These are phyloP conservation scores for Dione juno DNA, from an alignment of 2,888 invertebrate genomes.

Conservation along the genomic window DNA sequence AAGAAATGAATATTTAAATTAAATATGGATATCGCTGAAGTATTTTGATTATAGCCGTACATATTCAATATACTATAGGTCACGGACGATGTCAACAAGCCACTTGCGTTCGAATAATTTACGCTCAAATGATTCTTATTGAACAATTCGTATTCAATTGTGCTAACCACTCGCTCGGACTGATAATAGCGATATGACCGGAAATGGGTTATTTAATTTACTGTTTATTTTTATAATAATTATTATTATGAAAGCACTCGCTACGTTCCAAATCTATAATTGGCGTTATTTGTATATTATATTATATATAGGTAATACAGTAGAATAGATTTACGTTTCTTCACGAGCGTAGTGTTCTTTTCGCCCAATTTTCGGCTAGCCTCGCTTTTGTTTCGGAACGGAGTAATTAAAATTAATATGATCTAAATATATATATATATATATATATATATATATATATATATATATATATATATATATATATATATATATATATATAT, in stretches of 20 bases:
- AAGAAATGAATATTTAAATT: too few species aligned
- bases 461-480: too few species aligned
- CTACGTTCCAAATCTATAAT: neutral
- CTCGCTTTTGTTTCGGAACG: too few species aligned
- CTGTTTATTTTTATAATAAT: neutral
- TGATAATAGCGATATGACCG: neutral
- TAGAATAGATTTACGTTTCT: too few species aligned
- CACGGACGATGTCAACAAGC: conserved; percentile 24
- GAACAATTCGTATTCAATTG: conserved; percentile 11
- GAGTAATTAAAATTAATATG: too few species aligned
- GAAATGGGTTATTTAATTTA: neutral
- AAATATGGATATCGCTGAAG: neutral
- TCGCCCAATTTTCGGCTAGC: too few species aligned
- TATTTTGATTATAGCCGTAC: neutral
- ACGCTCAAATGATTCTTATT: conserved; percentile 8
- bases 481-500: too few species aligned
- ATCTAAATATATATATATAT: too few species aligned
- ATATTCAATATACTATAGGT: conserved; percentile 12
- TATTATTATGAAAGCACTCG: neutral
- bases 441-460: too few species aligned
- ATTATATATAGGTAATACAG: too few species aligned
- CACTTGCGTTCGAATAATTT: conserved; percentile 25
- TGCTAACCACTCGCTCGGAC: neutral
- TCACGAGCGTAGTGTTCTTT: too few species aligned
- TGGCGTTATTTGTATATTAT: too few species aligned